A percentile compares a stretch with the other conserved stretches of the same genome.
phyloP scores from a whole-genome alignment of 1,140 invertebrate species.

The Octopus bimaculoides region DNA sequence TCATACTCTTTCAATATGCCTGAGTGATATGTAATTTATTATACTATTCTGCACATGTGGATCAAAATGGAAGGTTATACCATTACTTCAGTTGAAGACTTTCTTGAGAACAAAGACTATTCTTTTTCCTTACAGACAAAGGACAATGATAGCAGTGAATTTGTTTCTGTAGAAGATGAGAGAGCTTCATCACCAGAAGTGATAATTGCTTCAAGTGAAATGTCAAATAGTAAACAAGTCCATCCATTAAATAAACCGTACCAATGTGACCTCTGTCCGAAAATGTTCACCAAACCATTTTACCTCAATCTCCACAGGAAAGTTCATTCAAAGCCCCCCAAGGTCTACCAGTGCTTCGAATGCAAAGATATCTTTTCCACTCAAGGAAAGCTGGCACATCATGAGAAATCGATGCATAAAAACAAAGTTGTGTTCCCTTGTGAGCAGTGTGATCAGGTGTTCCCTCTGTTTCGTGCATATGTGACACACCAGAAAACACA shows the following conservation, averaged over 20 bases:
- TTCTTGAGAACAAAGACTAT: too few species aligned
- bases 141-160: too few species aligned
- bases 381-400: background rate
- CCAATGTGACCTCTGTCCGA: background rate
- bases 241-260: background rate
- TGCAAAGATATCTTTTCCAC: background rate
- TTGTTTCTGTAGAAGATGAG: background rate
- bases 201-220: background rate
- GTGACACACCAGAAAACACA: background rate
- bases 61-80: too few species aligned
- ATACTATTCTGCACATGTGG: too few species aligned
- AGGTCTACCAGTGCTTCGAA: background rate
- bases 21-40: too few species aligned
- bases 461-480: background rate
- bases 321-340: background rate
- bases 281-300: background rate
- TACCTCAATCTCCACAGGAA: background rate
- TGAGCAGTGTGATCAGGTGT: background rate
- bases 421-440: background rate
- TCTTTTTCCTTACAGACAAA: too few species aligned
- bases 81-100: too few species aligned
- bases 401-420: background rate
- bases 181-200: background rate
- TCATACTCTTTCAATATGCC: too few species aligned
- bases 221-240: constrained; percentile 1